Percentiles rank a stretch among this genome's conserved stretches.
These are phyloP conservation scores for Notiomystis cincta DNA, from an alignment of 2,113 vertebrate genomes.

Conservation along the genomic window DNA sequence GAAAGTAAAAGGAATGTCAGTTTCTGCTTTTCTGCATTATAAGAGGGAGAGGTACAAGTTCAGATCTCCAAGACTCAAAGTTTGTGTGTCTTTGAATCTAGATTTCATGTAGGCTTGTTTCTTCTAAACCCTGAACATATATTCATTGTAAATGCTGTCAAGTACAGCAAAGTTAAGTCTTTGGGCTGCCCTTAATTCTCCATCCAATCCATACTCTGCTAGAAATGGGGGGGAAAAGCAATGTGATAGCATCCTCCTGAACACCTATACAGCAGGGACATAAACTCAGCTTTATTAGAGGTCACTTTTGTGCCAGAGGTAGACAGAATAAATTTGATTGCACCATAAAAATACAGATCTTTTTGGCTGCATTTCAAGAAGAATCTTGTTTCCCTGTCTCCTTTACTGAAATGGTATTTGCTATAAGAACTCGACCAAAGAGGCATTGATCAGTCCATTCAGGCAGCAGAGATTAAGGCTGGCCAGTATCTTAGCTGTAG, in stretches of 20 bases:
- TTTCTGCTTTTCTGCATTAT: neutral
- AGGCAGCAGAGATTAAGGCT: neutral
- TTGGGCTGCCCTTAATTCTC: neutral
- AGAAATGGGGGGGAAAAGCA: neutral
- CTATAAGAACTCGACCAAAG: neutral
- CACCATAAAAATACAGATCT: neutral
- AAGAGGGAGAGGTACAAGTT: neutral
- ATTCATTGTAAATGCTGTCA: neutral
- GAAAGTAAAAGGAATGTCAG: neutral
- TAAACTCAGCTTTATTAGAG: constrained; percentile 16
- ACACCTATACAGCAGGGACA: neutral
- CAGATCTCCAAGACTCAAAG: neutral
- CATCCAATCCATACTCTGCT: neutral
- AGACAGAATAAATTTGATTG: neutral
- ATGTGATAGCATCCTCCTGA: neutral
- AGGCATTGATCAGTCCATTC: neutral
- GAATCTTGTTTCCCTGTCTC: neutral
- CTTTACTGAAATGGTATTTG: neutral
- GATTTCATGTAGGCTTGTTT: neutral
- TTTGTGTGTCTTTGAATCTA: neutral
- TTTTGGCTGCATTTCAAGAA: constrained; percentile 2
- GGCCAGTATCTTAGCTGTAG: neutral
- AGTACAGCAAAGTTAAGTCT: neutral
- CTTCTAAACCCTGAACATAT: neutral
- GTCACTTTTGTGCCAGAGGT: neutral